Percentiles rank a stretch among this genome's conserved stretches.
Evolutionary conservation across 2,888 invertebrate genomes (phyloP).

Genomic region (Epinotia bilunana): DNA sequence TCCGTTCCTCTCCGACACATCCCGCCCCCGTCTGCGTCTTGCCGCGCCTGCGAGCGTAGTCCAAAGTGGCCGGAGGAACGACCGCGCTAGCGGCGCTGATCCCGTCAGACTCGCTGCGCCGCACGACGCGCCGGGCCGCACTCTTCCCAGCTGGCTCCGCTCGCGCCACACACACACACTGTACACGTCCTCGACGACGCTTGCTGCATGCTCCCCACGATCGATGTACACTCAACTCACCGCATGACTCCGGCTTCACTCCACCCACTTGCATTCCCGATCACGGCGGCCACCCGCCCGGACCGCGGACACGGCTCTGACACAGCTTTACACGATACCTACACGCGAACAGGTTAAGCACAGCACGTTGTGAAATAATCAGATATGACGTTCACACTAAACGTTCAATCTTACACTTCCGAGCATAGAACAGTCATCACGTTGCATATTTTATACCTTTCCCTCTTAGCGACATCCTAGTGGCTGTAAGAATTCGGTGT

Average conservation of each 20-base stretch:
- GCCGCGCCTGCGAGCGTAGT: conserved; percentile 59
- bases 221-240: conserved; percentile 77
- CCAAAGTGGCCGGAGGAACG: conserved; percentile 1
- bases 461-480: conserved; percentile 79
- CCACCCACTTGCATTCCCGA: conserved; percentile 83
- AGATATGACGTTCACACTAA: conserved; percentile 66
- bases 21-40: conserved; percentile 70
- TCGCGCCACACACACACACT: conserved; percentile 79
- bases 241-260: conserved; percentile 79
- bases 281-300: conserved; percentile 75
- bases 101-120: conserved; percentile 50
- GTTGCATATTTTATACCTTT: conserved; percentile 84
- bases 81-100: conserved; percentile 48
- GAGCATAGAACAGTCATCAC: conserved; percentile 77
- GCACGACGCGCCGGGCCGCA: conserved; percentile 69
- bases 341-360: conserved; percentile 81
- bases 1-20: conserved; percentile 74
- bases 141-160: conserved; percentile 81
- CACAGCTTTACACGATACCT: conserved; percentile 81
- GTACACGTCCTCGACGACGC: conserved; percentile 64
- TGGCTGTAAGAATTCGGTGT: conserved; percentile 75
- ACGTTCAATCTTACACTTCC: conserved; percentile 71
- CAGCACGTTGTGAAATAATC: conserved; percentile 70
- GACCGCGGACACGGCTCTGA: conserved; percentile 66
- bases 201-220: conserved; percentile 76